Conservation (phyloP, 2,888 invertebrate genomes). For the Hypolimnas misippus region DNA sequence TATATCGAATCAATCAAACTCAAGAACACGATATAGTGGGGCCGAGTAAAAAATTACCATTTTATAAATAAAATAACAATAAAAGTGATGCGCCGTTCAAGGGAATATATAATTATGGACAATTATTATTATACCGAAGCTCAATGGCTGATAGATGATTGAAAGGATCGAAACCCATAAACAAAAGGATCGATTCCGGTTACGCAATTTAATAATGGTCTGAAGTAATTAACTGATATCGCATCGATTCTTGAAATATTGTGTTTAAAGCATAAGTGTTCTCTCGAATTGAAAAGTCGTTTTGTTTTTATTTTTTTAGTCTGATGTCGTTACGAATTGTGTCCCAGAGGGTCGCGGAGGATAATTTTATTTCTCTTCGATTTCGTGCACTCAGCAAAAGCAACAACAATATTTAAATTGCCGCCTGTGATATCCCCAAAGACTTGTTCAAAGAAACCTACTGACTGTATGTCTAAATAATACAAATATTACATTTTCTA, state of each 20-base stretch:
- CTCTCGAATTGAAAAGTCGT: slow-evolving; percentile 49
- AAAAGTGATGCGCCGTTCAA: slow-evolving; percentile 81
- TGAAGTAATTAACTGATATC: slow-evolving; percentile 75
- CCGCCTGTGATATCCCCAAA: slow-evolving; percentile 61
- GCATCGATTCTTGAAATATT: slow-evolving; percentile 58
- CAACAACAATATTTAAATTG: slow-evolving; percentile 82
- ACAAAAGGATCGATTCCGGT: slow-evolving; percentile 82
- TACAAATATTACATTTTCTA: too few species aligned
- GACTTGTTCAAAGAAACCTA: slow-evolving; percentile 19
- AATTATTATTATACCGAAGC: slow-evolving; percentile 83
- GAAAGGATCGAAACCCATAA: slow-evolving; percentile 82
- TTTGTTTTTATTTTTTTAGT: slow-evolving; percentile 54
- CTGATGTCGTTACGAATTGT: slow-evolving; percentile 62
- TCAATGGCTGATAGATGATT: slow-evolving; percentile 83
- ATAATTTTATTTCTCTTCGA: slow-evolving; percentile 81
- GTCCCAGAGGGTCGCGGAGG: slow-evolving; percentile 61
- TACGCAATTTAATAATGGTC: slow-evolving; percentile 79
- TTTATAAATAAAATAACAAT: slow-evolving; percentile 85
- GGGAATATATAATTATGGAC: slow-evolving; percentile 84
- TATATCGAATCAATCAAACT: slow-evolving; percentile 84
- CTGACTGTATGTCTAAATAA: neutral
- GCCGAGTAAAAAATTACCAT: slow-evolving; percentile 81
- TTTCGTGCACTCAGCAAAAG: slow-evolving; percentile 80
- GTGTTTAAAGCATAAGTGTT: slow-evolving; percentile 47
- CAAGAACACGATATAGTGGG: slow-evolving; percentile 79